Base-by-base conservation (phyloP, 1,140 invertebrate species). In the Manduca sexta region DNA sequence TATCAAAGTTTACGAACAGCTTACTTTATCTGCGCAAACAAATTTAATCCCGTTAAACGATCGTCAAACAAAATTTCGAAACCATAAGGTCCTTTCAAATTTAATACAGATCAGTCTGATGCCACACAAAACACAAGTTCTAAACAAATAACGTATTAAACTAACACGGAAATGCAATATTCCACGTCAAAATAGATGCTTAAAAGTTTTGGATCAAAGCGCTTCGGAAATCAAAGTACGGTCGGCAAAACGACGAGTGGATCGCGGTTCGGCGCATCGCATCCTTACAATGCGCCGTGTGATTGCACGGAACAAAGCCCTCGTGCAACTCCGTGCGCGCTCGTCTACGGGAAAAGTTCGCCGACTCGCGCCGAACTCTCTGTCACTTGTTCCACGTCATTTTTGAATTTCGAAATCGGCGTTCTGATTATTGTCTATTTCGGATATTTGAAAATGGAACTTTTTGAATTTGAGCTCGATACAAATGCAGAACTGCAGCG, bases 141-240 rank as follows among this genome's bases (percentile, higher is more conserved):
- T 48, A 68, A 78, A 69, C 70, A 73, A 73, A 75, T 74, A 74
- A 63, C 50, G 52, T 72, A 75, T 64, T 71, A 72, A 71, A 73
- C 64, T 67, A 69, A 74, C 69, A 67, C 57, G 67, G 60, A 77
- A 82, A 79, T 71, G 74, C 76, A 80, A 80, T 82, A 84, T 75
- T 67, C 64, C 17, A 73, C 67, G 67, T 76, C 74, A 70, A 72
- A 70, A 78, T 64, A 58, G 67, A 72, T 73, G 74, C 69, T 80
- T 81, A 84, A 82, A 84, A 84, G 80, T 84, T 81, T 54, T 65
- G 66, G 70, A 75, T 84, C 78, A 84, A 81, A 82, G 74, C 75
- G 65, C 49, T 77, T 74, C 67, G 67, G 60, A 74, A 73, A 75
- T 74, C 76, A 66, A 45, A 64, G 77, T 81, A 78, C 66, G 62